Evolutionary conservation across 2,888 invertebrate genomes (phyloP), one percentile per base, ranked within the genome.

Genomic region (Pyralis farinalis): DNA sequence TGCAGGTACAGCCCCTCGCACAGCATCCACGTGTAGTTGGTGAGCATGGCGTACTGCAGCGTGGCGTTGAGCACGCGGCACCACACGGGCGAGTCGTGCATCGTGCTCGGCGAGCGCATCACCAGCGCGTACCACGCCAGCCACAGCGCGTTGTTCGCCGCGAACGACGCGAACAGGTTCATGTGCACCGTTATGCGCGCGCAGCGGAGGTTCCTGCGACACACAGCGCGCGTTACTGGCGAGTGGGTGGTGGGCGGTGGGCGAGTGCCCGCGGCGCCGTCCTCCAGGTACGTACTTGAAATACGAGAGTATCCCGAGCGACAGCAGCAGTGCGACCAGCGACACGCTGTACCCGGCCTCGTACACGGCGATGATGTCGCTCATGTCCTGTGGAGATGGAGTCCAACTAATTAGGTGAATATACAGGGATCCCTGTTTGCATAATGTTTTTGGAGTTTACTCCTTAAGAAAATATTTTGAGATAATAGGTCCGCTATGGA

Each of bases 11-110:
- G 92, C 0, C 97, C 97, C 82, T 97, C 97, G 85, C 97, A 97
- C 64, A 98, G 91, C 97, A 98, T 98, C 98, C 98, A 98, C 55
- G 96, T 94, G 86, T 98, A 98, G 86, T 96, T 98, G 63, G 96
- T 96, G 45, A 97, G 91, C 54, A 98, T 91, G 66, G 96, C 96
- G 80, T 96, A 97, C 82, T 97, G 96, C 37, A 96, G 92, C 34
- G 94, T 75, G 21, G 96, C 93, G 86, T 97, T 95, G 34, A 98
- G 90, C 39, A 92, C 85, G 55, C 95, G 94, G 77, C 98, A 98
- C 90, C 94, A 93, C 8, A 91, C 77, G 92, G 97, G 92, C 31
- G 82, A 78, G 5, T 61, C 69, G 30, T 48, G 48, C 42, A 78
- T 64, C 48, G 72, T 71, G 47, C 88, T 91, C 7, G 94, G 90